Conservation (phyloP, 2,888 invertebrate genomes). For the Ornithoptera alexandrae region DNA sequence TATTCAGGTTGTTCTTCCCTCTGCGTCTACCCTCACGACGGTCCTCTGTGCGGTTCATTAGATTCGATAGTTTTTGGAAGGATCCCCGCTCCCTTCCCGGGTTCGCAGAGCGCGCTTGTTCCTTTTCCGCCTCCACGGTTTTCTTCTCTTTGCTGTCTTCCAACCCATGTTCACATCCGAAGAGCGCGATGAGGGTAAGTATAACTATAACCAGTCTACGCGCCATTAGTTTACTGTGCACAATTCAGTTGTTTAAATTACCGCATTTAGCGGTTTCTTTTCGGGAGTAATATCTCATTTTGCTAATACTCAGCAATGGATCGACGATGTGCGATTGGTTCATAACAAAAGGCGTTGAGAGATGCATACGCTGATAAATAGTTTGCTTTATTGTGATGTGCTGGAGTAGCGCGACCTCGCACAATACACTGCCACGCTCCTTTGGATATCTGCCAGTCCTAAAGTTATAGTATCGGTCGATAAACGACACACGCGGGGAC, state of each 20-base stretch:
- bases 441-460: slow-evolving; percentile 55
- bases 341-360: slow-evolving; percentile 57
- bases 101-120: slow-evolving; percentile 56
- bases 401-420: slow-evolving; percentile 43
- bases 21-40: slow-evolving; percentile 41
- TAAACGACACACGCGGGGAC: slow-evolving; percentile 42
- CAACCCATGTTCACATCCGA: slow-evolving; percentile 60
- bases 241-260: slow-evolving; percentile 41
- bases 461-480: slow-evolving; percentile 49
- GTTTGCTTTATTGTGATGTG: slow-evolving; percentile 48
- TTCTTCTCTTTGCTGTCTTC: slow-evolving; percentile 64
- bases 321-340: slow-evolving; percentile 43
- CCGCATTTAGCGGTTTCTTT: slow-evolving; percentile 18
- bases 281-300: slow-evolving; percentile 45
- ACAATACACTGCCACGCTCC: slow-evolving; percentile 39
- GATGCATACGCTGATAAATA: slow-evolving; percentile 32
- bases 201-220: slow-evolving; percentile 52
- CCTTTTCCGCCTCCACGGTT: slow-evolving; percentile 73
- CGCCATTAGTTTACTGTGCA: slow-evolving; percentile 66
- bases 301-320: slow-evolving; percentile 42
- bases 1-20: slow-evolving; percentile 52
- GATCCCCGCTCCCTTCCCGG: slow-evolving; percentile 57
- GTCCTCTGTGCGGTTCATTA: slow-evolving; percentile 59
- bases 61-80: slow-evolving; percentile 53
- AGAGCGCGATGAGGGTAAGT: slow-evolving; percentile 55